phyloP scores from a whole-genome alignment of 2,113 vertebrate species.

The Chionomys nivalis region DNA sequence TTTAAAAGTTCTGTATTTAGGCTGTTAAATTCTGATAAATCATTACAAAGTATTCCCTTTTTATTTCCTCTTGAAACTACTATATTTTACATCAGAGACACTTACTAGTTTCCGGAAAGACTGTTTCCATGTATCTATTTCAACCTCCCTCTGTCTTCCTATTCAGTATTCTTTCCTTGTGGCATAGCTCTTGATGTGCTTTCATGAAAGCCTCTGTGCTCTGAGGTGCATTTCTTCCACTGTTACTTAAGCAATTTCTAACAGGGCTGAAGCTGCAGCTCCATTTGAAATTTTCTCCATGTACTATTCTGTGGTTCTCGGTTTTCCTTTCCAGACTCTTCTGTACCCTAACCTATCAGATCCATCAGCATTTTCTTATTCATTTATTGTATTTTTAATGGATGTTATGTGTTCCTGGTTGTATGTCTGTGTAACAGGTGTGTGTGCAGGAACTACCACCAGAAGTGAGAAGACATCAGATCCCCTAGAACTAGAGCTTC shows the following conservation, averaged over 20 bases:
- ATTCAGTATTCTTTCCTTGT: neutral
- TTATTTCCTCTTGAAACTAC: neutral
- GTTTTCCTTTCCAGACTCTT: neutral
- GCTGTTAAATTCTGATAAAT: neutral
- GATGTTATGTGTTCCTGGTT: neutral
- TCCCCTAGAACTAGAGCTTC: neutral
- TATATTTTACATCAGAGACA: neutral
- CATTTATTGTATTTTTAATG: neutral
- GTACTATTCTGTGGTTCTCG: neutral
- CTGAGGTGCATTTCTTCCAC: neutral
- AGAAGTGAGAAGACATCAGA: neutral
- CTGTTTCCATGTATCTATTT: neutral
- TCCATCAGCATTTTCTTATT: neutral
- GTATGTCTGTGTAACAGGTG: neutral
- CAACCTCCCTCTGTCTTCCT: neutral
- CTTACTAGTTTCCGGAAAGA: neutral
- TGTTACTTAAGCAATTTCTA: neutral
- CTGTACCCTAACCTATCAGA: neutral
- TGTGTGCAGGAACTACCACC: neutral
- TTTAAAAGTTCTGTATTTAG: neutral
- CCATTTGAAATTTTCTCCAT: neutral
- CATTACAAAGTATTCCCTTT: neutral
- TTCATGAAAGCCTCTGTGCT: neutral
- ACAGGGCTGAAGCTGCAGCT: neutral
- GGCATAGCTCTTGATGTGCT: neutral